Base-by-base conservation (phyloP, 2,888 invertebrate genomes). In the Microctonus brassicae region DNA sequence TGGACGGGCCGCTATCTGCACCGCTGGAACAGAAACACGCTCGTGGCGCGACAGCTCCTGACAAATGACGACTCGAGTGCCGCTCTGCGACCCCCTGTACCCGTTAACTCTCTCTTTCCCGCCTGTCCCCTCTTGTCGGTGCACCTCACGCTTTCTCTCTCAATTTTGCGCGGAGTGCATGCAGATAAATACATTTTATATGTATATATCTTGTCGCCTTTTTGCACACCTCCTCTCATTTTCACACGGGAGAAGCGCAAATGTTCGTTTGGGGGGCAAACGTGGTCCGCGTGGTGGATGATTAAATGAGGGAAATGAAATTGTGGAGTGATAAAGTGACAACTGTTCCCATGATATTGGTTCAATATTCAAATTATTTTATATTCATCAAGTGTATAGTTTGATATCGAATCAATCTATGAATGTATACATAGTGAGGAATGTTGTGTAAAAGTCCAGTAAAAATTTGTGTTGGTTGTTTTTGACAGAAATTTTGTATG, bases 1-100 rank as follows among this genome's bases (percentile, higher is more conserved):
- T 85, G 86, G 85, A 86, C 80, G 86, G 85, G 82, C 83, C 84
- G 86, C 86, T 86, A 86, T 86, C 86, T 85, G 86, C 86, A 83
- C 83, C 82, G 83, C 77, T 84, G 86, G 84, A 86, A 86, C 86
- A 85, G 86, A 85, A 86, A 86, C 86, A 86, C 86, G 86, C 83
- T 86, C 83, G 84, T 82, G 83, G 82, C 83, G 85, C 86, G 87
- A 87, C 87, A 87, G 87, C 86, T 84, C 84, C 86, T 86, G 87
- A 87, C 87, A 86, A 87, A 87, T 87, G 87, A 87, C 85, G 87
- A 83, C 84, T 85, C 84, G 83, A 84, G 82, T 84, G 79, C 74
- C 79, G 80, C 81, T 80, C 80, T 82, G 79, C 81, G 80, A 74
- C 80, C 79, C 80, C 79, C 80, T 76, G 53, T 76, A 76, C 76